Evolutionary conservation across 2,797 vertebrate species (phyloP).

Genomic region (Poeciliopsis gracilis): DNA sequence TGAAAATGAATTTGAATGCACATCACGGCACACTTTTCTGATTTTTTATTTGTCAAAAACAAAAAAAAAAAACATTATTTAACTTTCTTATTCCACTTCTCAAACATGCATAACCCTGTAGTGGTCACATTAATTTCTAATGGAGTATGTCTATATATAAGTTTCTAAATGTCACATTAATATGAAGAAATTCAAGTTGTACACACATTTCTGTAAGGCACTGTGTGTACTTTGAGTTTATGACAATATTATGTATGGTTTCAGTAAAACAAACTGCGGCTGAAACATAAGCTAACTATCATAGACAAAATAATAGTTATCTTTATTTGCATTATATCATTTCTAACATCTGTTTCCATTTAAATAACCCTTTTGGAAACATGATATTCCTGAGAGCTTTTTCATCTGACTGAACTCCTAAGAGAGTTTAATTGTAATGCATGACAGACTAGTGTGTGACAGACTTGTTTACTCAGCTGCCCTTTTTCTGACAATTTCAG

Average conservation of each 20-base stretch:
- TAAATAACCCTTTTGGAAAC: conserved; percentile 34
- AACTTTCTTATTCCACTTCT: not conserved
- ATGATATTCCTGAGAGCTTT: conserved; percentile 34
- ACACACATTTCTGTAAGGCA: not conserved
- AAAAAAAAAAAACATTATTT: not conserved
- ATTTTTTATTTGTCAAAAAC: not conserved
- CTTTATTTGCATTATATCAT: conserved; percentile 15
- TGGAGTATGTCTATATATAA: not conserved
- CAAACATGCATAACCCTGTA: not conserved
- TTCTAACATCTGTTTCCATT: conserved; percentile 45
- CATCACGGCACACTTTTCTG: not conserved
- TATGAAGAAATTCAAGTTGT: not conserved
- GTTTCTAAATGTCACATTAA: not conserved
- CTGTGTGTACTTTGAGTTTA: not conserved
- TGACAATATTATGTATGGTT: not conserved
- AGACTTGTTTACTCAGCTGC: conserved; percentile 49
- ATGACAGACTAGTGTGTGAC: conserved; percentile 2
- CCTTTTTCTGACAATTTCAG: conserved; percentile 72
- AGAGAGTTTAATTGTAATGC: conserved; percentile 13
- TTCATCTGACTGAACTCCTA: conserved; percentile 14
- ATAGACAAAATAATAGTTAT: conserved; percentile 4
- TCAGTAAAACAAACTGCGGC: not conserved
- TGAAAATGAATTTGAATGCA: not conserved
- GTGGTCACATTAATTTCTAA: not conserved
- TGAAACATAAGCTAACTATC: not conserved